Percentiles rank a stretch among this genome's conserved stretches.
phyloP scores from a whole-genome alignment of 2,797 vertebrate species.

The Dendrocincla tyrannina region DNA sequence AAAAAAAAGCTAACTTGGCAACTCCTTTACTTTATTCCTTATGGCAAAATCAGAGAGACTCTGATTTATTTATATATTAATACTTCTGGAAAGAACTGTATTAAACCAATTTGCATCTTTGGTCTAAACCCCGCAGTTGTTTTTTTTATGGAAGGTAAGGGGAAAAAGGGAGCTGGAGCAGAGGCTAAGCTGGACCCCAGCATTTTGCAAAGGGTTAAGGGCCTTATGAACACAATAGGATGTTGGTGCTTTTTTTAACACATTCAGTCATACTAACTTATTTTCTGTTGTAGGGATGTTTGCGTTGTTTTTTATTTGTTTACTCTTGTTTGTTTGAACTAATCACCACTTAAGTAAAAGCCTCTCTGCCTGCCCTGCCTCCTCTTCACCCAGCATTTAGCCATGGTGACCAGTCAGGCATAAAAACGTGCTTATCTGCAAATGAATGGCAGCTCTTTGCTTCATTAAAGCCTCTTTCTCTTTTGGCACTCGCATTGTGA shows the following conservation, averaged over 20 bases:
- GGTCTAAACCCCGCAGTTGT: neutral
- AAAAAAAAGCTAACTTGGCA: neutral
- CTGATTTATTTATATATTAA: too few species aligned
- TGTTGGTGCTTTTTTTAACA: neutral
- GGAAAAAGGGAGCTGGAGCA: neutral
- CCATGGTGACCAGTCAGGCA: conserved; percentile 86
- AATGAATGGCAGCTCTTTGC: conserved; percentile 98
- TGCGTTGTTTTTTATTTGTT: conserved; percentile 75
- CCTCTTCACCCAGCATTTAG: conserved; percentile 80
- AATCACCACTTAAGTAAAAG: conserved; percentile 75
- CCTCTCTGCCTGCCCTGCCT: conserved; percentile 58
- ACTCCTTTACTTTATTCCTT: neutral
- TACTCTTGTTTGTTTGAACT: conserved; percentile 85
- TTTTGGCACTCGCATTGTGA: conserved; percentile 98
- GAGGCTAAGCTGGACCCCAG: neutral
- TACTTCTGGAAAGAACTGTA: neutral
- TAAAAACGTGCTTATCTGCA: conserved; percentile 99
- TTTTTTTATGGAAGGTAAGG: neutral
- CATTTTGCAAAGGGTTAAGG: conserved; percentile 24
- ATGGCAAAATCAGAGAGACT: neutral
- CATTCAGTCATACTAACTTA: conserved; percentile 55
- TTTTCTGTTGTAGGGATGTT: conserved; percentile 63
- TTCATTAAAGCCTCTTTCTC: conserved; percentile 99
- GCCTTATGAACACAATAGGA: neutral
- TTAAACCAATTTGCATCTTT: neutral